Conservation (phyloP, 2,888 invertebrate genomes). For the Macrophya alboannulata region DNA sequence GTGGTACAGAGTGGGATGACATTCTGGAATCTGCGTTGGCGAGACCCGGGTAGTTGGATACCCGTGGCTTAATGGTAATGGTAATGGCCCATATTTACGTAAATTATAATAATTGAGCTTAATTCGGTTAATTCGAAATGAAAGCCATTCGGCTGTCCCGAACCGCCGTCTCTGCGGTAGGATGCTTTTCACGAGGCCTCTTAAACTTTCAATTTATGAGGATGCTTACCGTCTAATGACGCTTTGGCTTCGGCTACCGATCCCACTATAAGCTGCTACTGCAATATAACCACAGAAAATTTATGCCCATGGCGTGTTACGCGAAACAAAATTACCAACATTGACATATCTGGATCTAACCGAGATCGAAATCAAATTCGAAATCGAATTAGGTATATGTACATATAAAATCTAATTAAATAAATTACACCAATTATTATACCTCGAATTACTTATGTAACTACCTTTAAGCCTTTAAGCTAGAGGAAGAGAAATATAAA, state of each 20-base stretch:
- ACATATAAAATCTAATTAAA: background rate
- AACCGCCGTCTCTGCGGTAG: constrained; percentile 34
- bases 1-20: background rate
- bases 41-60: constrained; percentile 24
- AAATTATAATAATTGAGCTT: constrained; percentile 46
- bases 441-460: background rate
- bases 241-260: constrained; percentile 39
- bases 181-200: constrained; percentile 40
- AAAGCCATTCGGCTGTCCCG: constrained; percentile 35
- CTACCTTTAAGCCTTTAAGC: background rate
- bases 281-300: background rate
- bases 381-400: background rate
- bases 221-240: constrained; percentile 49
- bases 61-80: constrained; percentile 39
- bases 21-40: constrained; percentile 7
- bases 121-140: constrained; percentile 44
- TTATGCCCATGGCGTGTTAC: constrained; percentile 33
- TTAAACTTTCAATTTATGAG: constrained; percentile 48
- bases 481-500: background rate
- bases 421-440: background rate
- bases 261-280: constrained; percentile 26
- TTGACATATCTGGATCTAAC: constrained; percentile 17
- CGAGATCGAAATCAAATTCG: background rate
- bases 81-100: constrained; percentile 39
- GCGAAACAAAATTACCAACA: constrained; percentile 1